phyloP scores from a whole-genome alignment of 2,113 vertebrate species.

The Callithrix jacchus region DNA sequence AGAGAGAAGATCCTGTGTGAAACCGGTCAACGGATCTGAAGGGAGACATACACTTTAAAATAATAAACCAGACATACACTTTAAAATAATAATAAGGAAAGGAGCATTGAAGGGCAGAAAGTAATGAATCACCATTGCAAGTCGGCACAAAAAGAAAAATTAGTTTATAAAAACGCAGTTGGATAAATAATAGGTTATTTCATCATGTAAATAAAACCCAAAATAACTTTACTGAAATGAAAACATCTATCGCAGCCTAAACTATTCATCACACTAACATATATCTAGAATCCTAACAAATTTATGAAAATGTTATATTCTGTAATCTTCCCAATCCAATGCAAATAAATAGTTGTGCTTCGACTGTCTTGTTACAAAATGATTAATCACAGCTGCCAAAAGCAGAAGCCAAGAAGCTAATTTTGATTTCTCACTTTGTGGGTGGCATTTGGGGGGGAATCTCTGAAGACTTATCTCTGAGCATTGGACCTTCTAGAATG shows the following conservation, averaged over 20 bases:
- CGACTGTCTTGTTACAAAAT: conserved; percentile 81
- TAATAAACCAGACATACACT: conserved; percentile 51
- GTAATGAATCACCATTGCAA: conserved; percentile 80
- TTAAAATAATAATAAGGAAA: conserved; percentile 73
- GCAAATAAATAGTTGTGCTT: conserved; percentile 82
- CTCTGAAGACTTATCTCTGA: conserved; percentile 64
- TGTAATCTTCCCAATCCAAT: conserved; percentile 83
- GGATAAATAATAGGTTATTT: conserved; percentile 84
- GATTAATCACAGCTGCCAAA: conserved; percentile 82
- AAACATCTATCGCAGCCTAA: conserved; percentile 77
- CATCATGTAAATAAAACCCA: conserved; percentile 80
- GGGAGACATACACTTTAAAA: conserved; percentile 49
- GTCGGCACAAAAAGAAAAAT: conserved; percentile 76
- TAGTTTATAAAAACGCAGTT: conserved; percentile 81
- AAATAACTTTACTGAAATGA: conserved; percentile 82
- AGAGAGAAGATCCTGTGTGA: background rate
- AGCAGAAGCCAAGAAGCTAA: conserved; percentile 73
- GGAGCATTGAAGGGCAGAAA: conserved; percentile 72
- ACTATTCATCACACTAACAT: conserved; percentile 82
- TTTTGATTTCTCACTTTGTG: conserved; percentile 76
- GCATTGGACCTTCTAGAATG: background rate
- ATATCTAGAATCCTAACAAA: conserved; percentile 80
- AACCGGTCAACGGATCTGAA: conserved; percentile 57
- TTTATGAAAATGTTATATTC: conserved; percentile 85
- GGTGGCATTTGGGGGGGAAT: conserved; percentile 65